Evolutionary conservation across 2,888 invertebrate species (phyloP).

Genomic region (Aleiodes testaceus): DNA sequence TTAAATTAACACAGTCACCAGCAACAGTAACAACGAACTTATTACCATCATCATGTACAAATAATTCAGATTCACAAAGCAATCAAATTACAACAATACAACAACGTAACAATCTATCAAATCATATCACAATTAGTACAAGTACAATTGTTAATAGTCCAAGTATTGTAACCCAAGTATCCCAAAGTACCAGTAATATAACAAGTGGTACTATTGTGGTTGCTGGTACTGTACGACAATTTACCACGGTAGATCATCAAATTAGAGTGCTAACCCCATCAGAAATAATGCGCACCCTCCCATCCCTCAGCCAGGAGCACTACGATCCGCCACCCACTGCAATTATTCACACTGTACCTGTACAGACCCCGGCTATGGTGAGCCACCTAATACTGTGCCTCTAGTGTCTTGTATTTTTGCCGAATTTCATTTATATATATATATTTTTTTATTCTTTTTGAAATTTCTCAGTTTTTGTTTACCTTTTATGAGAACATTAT

Average conservation of each 20-base stretch:
- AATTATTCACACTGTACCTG: constrained; percentile 74
- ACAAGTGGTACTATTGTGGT: constrained; percentile 70
- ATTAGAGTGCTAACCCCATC: constrained; percentile 91
- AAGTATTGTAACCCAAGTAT: constrained; percentile 45
- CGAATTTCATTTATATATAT: constrained; percentile 49
- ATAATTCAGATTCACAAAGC: constrained; percentile 13
- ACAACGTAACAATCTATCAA: constrained; percentile 47
- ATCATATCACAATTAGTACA: constrained; percentile 61
- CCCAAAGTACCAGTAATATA: constrained; percentile 33
- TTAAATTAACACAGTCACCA: constrained; percentile 67
- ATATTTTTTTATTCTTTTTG: constrained; percentile 49
- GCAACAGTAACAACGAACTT: constrained; percentile 50
- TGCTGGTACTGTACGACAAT: constrained; percentile 74
- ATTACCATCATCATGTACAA: constrained; percentile 24
- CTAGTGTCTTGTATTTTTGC: constrained; percentile 70
- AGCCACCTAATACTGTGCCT: constrained; percentile 72
- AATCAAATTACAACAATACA: constrained; percentile 61
- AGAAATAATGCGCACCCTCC: constrained; percentile 93
- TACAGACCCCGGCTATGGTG: constrained; percentile 74
- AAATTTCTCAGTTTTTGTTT: constrained; percentile 56
- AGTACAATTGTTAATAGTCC: constrained; percentile 61
- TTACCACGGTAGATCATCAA: constrained; percentile 82
- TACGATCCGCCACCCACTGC: constrained; percentile 77
- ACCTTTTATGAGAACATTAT: constrained; percentile 43
- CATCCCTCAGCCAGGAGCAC: constrained; percentile 85